These are phyloP conservation scores for Lordiphosa fenestrarum DNA, from an alignment of 2,888 invertebrate genomes.

Conservation along the genomic window DNA sequence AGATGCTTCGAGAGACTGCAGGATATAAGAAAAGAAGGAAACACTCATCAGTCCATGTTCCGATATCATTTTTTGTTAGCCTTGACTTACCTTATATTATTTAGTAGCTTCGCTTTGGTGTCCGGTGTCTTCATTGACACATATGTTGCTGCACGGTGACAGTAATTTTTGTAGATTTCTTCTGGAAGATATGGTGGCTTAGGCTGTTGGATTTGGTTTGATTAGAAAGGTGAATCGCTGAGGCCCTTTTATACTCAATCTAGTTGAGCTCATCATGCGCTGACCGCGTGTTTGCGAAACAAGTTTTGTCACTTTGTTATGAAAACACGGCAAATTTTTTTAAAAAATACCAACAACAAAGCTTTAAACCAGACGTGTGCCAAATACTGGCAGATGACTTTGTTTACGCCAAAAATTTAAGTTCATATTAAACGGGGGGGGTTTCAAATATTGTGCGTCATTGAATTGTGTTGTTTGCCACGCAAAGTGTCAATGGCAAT, in stretches of 20 bases:
- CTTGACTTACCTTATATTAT: slow-evolving; percentile 77
- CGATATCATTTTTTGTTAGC: not conserved
- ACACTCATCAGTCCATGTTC: not conserved
- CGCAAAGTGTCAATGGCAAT: not conserved
- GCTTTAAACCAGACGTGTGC: slow-evolving; percentile 6
- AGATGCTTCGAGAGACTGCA: slow-evolving; percentile 90
- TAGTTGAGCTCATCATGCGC: slow-evolving; percentile 37
- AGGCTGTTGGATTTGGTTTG: slow-evolving; percentile 40
- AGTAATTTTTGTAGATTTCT: slow-evolving; percentile 14
- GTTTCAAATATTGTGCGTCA: slow-evolving; percentile 4
- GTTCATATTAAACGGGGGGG: not conserved
- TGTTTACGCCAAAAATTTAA: slow-evolving; percentile 2
- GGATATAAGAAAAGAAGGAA: slow-evolving; percentile 6
- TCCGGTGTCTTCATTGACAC: slow-evolving; percentile 80
- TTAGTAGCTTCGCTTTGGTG: slow-evolving; percentile 78
- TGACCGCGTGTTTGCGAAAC: slow-evolving; percentile 52
- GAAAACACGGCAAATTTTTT: slow-evolving; percentile 11
- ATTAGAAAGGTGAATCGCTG: slow-evolving; percentile 11
- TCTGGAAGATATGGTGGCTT: slow-evolving; percentile 19
- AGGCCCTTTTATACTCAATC: slow-evolving; percentile 48
- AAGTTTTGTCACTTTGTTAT: slow-evolving; percentile 28
- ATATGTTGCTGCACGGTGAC: slow-evolving; percentile 50
- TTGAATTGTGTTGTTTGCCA: slow-evolving; percentile 5
- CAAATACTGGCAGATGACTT: slow-evolving; percentile 4
- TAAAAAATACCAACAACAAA: slow-evolving; percentile 2